Base-by-base conservation (phyloP, 2,113 vertebrate species). In the Xiphophorus hellerii region DNA sequence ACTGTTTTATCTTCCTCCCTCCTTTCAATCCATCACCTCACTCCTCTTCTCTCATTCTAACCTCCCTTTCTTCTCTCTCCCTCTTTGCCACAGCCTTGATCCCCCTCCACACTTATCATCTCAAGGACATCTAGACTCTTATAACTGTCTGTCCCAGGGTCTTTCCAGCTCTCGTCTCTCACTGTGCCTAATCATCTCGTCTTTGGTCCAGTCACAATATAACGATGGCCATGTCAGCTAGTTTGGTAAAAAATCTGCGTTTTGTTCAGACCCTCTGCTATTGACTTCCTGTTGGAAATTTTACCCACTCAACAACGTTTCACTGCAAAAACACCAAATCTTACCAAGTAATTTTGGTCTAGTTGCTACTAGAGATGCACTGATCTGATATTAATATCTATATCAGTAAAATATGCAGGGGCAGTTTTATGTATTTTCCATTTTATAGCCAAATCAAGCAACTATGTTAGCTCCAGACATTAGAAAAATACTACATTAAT, bases 71-170 rank as follows among this genome's bases (percentile, higher is more conserved):
- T 58, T 58, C 25, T 22, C 10, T 58, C 25, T 48, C 76, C 74
- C 72, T 66, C 76, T 72, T 39, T 51, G 37, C 75, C 67, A 14
- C 29, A 69, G 69, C 67, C 71, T 82, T 62, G 69, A 80, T 76
- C 62, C 12, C 39, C 62, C 65, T 81, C 78, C 29, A 68, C 79
- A 58, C 69, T 88, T 84, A 77, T 89, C 88, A 85, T 87, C 80
- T 91, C 91, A 92, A 92, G 91, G 91, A 85, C 90, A 91, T 90
- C 82, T 84, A 78, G 73, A 60, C 80, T 85, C 80, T 75, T 84
- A 58, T 80, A 39, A 77, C 74, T 66, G 63, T 84, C 76, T 83
- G 71, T 72, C 51, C 85, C 48, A 1, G 44, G 67, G 60, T 69
- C 62, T 66, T 67, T 37, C 66, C 70, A 60, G 85, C 84, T 75